Evolutionary conservation across 2,113 vertebrate genomes (phyloP).

Genomic region (Oreamnos americanus): DNA sequence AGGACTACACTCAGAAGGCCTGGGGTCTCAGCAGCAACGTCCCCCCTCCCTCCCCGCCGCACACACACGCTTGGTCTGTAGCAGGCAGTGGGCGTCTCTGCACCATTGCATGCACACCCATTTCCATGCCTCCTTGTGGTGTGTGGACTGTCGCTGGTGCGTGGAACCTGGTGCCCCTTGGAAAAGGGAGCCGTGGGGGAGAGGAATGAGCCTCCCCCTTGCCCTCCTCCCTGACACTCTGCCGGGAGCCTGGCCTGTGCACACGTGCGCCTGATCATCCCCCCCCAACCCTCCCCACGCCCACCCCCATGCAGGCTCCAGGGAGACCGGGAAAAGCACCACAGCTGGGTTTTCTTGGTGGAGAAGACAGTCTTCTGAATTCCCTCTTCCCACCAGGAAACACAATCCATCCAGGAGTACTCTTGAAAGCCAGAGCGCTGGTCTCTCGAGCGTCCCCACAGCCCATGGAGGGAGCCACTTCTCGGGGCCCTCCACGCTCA

Average conservation of each 20-base stretch:
- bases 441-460: background rate
- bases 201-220: background rate
- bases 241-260: background rate
- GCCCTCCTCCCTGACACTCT: background rate
- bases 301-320: background rate
- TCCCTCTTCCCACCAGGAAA: slow-evolving; percentile 4
- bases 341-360: background rate
- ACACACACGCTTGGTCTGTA: background rate
- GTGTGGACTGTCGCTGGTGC: background rate
- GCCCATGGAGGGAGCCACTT: background rate
- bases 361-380: background rate
- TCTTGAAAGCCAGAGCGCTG: background rate
- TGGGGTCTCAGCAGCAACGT: background rate
- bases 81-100: background rate
- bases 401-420: background rate
- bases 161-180: background rate
- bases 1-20: background rate
- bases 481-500: background rate
- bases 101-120: background rate
- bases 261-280: background rate
- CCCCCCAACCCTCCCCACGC: background rate
- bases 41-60: background rate
- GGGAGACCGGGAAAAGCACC: background rate
- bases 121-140: background rate
- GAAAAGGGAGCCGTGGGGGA: background rate